These are phyloP conservation scores for Papilio aristodemus DNA, from an alignment of 1,140 invertebrate genomes.

Conservation along the genomic window DNA sequence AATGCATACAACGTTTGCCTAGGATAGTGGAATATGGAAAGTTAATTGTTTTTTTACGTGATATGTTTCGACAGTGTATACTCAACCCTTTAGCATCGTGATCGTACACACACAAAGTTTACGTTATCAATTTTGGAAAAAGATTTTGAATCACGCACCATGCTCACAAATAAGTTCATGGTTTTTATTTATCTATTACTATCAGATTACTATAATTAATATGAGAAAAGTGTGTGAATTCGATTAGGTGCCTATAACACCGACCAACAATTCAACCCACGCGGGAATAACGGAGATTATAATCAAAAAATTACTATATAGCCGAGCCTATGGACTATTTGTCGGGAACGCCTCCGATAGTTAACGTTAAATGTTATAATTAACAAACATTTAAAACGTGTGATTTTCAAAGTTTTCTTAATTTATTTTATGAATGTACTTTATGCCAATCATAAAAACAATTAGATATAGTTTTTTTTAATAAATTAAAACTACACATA, in stretches of 20 bases:
- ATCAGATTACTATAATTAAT: constrained; percentile 16
- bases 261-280: constrained; percentile 34
- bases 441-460: background rate
- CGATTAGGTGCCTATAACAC: constrained; percentile 21
- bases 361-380: constrained; percentile 44
- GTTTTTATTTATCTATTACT: constrained; percentile 8
- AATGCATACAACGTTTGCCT: too few relatives aligned
- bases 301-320: constrained; percentile 67
- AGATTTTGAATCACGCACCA: background rate
- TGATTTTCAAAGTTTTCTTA: constrained; percentile 22
- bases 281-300: constrained; percentile 55
- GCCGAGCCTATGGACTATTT: constrained; percentile 62
- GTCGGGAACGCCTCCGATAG: constrained; percentile 55
- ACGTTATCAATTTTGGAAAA: background rate
- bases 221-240: constrained; percentile 14
- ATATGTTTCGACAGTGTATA: too few relatives aligned
- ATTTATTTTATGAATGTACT: background rate
- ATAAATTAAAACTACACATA: background rate
- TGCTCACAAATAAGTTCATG: background rate
- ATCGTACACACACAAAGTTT: too few relatives aligned
- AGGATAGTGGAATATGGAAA: too few relatives aligned
- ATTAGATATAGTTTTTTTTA: background rate
- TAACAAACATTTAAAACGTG: constrained; percentile 34
- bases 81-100: too few relatives aligned
- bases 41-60: too few relatives aligned